A percentile compares a stretch with the other conserved stretches of the same genome.
Conservation (phyloP, 2,113 vertebrate genomes). For the Tyto alba region DNA sequence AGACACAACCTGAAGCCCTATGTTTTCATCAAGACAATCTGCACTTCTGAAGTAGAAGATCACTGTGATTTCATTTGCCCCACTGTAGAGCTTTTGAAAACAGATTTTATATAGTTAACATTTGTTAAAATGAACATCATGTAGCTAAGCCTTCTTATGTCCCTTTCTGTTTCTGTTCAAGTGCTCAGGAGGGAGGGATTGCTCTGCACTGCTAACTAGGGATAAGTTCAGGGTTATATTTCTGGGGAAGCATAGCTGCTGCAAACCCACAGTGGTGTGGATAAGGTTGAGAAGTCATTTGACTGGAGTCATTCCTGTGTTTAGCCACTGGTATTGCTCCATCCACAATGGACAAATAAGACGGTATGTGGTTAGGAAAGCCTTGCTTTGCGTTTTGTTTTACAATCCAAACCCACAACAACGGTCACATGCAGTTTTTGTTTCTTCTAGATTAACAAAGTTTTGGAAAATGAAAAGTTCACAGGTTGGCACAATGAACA, state of each 20-base stretch:
- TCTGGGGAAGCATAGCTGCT: background rate
- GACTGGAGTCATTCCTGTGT: background rate
- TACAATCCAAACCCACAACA: background rate
- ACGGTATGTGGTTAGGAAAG: background rate
- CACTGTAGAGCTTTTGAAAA: background rate
- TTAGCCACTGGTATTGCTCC: background rate
- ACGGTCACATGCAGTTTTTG: background rate
- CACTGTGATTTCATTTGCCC: background rate
- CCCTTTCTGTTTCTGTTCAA: background rate
- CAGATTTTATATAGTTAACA: background rate
- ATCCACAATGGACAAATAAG: background rate
- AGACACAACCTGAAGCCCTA: background rate
- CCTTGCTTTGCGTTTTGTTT: background rate
- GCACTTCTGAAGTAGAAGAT: background rate
- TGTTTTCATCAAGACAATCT: background rate
- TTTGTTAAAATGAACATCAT: background rate
- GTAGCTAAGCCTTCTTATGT: background rate
- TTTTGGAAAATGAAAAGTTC: background rate
- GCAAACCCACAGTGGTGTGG: background rate
- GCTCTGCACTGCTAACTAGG: background rate
- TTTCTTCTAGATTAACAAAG: background rate
- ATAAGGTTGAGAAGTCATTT: background rate
- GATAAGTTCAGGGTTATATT: background rate
- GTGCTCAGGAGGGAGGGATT: accelerated
- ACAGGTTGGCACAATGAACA: background rate